These are phyloP conservation scores for Penaeus indicus DNA, from an alignment of 1,140 invertebrate species.

Conservation along the genomic window DNA sequence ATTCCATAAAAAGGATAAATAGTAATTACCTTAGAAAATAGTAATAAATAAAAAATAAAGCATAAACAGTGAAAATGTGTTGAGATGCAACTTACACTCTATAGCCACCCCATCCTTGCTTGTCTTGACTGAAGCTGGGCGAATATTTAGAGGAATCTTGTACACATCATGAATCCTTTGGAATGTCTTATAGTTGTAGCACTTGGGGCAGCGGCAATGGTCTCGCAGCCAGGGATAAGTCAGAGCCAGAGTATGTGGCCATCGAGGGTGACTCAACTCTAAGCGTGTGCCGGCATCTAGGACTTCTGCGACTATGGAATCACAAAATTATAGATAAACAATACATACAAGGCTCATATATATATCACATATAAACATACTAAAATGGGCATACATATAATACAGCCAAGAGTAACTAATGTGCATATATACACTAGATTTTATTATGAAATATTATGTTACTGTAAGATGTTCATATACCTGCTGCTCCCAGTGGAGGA, in stretches of 20 bases:
- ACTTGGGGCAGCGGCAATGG: slow-evolving; percentile 40
- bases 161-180: slow-evolving; percentile 26
- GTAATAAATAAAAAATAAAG: neutral
- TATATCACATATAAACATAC: neutral
- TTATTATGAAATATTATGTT: too few species aligned
- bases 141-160: slow-evolving; percentile 31
- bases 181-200: slow-evolving; percentile 43
- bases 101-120: slow-evolving; percentile 29
- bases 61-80: neutral
- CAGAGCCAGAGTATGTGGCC: slow-evolving; percentile 37
- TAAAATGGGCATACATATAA: neutral
- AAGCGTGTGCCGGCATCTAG: neutral
- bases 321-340: neutral
- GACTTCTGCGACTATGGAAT: neutral
- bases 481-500: too few species aligned
- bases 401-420: too few species aligned
- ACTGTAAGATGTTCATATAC: too few species aligned
- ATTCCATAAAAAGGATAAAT: too few species aligned
- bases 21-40: neutral
- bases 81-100: slow-evolving; percentile 17
- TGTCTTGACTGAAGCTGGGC: slow-evolving; percentile 29
- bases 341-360: neutral
- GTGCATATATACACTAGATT: too few species aligned
- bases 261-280: slow-evolving; percentile 33
- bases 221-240: slow-evolving; percentile 46